These are phyloP conservation scores for Melanostoma mellinum DNA, from an alignment of 2,888 invertebrate genomes.

Conservation along the genomic window DNA sequence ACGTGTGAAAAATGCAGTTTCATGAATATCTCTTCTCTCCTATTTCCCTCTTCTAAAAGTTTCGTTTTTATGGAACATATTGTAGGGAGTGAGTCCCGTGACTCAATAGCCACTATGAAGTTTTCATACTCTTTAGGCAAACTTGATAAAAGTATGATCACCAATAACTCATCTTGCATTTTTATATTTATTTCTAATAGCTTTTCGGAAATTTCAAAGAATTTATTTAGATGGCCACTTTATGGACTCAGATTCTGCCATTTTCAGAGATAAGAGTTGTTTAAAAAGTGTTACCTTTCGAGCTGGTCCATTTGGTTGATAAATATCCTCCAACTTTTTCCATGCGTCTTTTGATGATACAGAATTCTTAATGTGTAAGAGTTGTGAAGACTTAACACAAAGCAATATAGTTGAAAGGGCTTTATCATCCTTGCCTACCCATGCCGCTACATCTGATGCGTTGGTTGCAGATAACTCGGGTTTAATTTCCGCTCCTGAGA, in stretches of 20 bases:
- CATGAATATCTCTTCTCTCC: neutral
- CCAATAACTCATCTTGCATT: neutral
- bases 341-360: too few relatives aligned
- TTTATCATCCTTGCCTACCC: constrained; percentile 32
- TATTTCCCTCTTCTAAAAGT: neutral
- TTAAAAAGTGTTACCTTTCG: too few relatives aligned
- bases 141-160: neutral
- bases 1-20: neutral
- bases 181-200: neutral
- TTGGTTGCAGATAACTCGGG: neutral
- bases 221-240: too few relatives aligned
- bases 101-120: neutral
- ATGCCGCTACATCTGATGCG: neutral
- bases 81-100: neutral
- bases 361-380: constrained; percentile 30
- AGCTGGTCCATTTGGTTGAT: too few relatives aligned
- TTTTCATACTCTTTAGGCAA: neutral
- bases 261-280: too few relatives aligned
- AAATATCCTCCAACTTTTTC: too few relatives aligned
- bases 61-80: neutral
- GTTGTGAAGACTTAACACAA: constrained; percentile 44
- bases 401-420: constrained; percentile 43
- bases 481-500: neutral
- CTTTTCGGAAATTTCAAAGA: neutral
- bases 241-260: too few relatives aligned